Evolutionary conservation across 2,797 vertebrate species (phyloP), one percentile per base, ranked within the genome.

Genomic region (Erethizon dorsatum): DNA sequence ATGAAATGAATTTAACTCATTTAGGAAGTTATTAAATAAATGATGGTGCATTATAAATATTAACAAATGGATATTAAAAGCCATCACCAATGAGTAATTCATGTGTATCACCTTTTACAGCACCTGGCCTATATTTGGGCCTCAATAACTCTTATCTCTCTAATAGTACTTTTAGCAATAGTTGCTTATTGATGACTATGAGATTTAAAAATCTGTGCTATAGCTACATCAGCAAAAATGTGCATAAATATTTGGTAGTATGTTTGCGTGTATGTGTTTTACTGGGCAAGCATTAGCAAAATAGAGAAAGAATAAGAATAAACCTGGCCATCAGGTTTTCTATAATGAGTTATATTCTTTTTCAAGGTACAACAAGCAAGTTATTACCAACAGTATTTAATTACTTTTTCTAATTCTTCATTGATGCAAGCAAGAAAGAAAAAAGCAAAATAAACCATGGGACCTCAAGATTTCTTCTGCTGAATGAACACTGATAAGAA

Each of bases 401-500:
- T 97, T 98, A 88, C 90, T 91, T 97, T 80, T 50, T 50, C 52
- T 95, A 85, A 95, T 94, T 95, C 63, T 97, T 90, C 89, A 96
- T 28, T 96, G 52, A 71, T 94, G 83, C 57, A 95, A 50, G 59
- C 97, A 98, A 33, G 85, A 57, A 77, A 97, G 73, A 61, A 97
- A 95, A 97, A 84, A 17, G 4, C 63, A 96, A 98, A 98, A 61
- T 33, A 97, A 93, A 94, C 57, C 67, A 20, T 83, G 37, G 41
- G 17, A 63, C 0, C 12, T 61, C 50, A 97, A 97, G 63, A 95
- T 26, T 97, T 98, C 75, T 97, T 92, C 92, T 95, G 82, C 56
- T 95, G 96, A 98, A 97, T 90, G 56, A 97, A 79, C 90, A 73
- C 6, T 20, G 91, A 97, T 95, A 97, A 5, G 96, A 56, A 90